Conservation (phyloP, 2,888 invertebrate genomes). For the Mythimna ferrago region DNA sequence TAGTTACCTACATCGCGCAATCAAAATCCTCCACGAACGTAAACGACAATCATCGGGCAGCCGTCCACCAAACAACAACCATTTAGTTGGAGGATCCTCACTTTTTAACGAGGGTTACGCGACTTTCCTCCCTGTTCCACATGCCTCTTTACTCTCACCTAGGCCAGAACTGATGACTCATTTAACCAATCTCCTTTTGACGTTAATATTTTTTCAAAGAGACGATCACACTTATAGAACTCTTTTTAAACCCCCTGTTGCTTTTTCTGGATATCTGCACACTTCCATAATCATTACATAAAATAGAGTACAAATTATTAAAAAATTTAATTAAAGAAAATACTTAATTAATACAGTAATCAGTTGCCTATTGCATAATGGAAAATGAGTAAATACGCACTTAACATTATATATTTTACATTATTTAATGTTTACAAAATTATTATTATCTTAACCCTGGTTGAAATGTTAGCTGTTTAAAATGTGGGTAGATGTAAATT, state of each 20-base stretch:
- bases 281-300: slow-evolving; percentile 36
- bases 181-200: not conserved
- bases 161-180: too few relatives aligned
- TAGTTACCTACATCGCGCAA: too few relatives aligned
- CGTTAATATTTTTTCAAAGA: too few relatives aligned
- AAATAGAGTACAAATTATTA: slow-evolving; percentile 27
- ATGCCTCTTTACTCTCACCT: too few relatives aligned
- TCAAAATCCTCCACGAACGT: too few relatives aligned
- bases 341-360: slow-evolving; percentile 51
- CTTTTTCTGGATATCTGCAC: slow-evolving; percentile 49
- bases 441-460: slow-evolving; percentile 21
- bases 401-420: slow-evolving; percentile 44
- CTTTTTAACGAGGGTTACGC: too few relatives aligned
- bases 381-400: slow-evolving; percentile 56
- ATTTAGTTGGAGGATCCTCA: too few relatives aligned
- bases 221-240: too few relatives aligned
- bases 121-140: too few relatives aligned
- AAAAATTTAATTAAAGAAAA: slow-evolving; percentile 41
- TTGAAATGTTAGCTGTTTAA: slow-evolving; percentile 7
- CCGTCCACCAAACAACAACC: too few relatives aligned
- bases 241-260: not conserved
- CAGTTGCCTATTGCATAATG: slow-evolving; percentile 56
- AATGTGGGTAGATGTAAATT: slow-evolving; percentile 14
- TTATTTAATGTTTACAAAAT: slow-evolving; percentile 40
- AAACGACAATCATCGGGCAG: too few relatives aligned